Conservation (phyloP, 2,888 invertebrate species). For the Cybosia mesomella region DNA sequence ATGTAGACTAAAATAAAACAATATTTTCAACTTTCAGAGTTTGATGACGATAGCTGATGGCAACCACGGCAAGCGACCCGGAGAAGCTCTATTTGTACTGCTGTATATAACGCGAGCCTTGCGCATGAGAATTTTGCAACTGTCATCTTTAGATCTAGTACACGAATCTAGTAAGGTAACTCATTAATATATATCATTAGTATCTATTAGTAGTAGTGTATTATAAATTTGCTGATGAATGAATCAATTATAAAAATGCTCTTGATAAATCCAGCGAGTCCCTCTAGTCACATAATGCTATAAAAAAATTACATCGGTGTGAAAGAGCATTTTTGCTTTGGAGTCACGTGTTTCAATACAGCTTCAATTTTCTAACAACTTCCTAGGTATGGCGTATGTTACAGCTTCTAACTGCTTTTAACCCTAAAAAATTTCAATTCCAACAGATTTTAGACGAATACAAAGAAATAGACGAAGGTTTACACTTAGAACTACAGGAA, state of each 20-base stretch:
- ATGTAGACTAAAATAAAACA: not conserved
- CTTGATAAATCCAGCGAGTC: no score
- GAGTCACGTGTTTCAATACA: not conserved
- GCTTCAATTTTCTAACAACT: not conserved
- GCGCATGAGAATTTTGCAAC: constrained; percentile 63
- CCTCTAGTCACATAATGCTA: no score
- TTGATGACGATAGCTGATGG: constrained; percentile 71
- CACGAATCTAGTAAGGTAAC: constrained; percentile 64
- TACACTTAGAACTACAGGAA: constrained; percentile 69
- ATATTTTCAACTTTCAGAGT: constrained; percentile 57
- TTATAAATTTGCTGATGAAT: no score
- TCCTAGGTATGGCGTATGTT: not conserved
- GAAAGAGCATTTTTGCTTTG: not conserved
- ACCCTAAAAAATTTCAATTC: not conserved
- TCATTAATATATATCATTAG: not conserved
- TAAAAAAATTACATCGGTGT: no score
- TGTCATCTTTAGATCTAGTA: constrained; percentile 71
- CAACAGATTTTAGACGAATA: constrained; percentile 63
- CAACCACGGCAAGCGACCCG: constrained; percentile 63
- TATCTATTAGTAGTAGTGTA: not conserved
- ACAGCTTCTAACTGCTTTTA: not conserved
- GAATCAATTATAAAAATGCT: no score
- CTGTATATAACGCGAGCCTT: constrained; percentile 69
- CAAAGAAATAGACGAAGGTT: constrained; percentile 61
- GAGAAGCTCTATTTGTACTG: constrained; percentile 73